phyloP scores from a whole-genome alignment of 2,113 vertebrate species.

The Calypte anna region DNA sequence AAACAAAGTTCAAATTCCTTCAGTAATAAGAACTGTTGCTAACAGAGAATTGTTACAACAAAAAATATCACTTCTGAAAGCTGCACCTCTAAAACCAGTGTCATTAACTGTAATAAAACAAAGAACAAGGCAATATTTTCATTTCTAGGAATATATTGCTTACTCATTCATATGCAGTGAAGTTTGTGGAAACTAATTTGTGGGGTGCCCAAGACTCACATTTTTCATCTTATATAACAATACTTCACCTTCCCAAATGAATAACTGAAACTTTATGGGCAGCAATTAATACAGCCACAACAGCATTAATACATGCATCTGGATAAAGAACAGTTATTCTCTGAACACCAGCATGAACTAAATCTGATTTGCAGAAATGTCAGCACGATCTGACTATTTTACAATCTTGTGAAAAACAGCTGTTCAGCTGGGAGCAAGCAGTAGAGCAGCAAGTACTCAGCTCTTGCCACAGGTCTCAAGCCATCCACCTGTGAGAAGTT shows the following conservation, averaged over 20 bases:
- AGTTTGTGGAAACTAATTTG: neutral
- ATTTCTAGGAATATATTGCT: neutral
- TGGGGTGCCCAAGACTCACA: neutral
- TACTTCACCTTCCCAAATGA: neutral
- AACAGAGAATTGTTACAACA: neutral
- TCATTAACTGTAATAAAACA: neutral
- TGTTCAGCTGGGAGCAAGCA: neutral
- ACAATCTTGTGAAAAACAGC: neutral
- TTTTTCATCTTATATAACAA: neutral
- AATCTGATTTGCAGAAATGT: neutral
- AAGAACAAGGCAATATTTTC: neutral
- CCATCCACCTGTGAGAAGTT: neutral
- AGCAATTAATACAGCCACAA: neutral
- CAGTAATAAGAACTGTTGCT: neutral
- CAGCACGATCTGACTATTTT: neutral
- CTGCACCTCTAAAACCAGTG: neutral
- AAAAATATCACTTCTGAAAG: neutral
- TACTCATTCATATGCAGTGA: neutral
- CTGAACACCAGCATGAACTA: neutral
- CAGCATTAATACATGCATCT: neutral
- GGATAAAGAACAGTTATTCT: neutral
- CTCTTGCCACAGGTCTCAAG: neutral
- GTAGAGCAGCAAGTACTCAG: neutral
- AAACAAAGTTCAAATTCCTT: neutral
- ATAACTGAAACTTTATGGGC: neutral